Evolutionary conservation across 2,888 invertebrate species (phyloP).

Genomic region (Plagodis dolabraria): DNA sequence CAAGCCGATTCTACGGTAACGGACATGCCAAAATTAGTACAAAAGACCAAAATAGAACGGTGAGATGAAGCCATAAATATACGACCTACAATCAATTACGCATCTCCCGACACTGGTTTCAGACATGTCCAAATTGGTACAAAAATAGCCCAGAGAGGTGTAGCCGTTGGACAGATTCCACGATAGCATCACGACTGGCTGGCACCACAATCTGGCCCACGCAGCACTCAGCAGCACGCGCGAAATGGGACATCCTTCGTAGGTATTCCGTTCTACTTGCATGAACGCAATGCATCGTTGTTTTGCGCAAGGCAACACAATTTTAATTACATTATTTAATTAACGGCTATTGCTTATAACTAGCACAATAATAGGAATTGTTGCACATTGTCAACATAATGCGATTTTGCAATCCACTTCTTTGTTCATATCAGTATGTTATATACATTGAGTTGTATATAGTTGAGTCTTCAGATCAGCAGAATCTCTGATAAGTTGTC

Average conservation of each 20-base stretch:
- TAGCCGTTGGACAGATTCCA: constrained; percentile 42
- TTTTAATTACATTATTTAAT: constrained; percentile 41
- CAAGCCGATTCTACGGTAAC: no score
- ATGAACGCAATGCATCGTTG: constrained; percentile 40
- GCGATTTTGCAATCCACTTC: no score
- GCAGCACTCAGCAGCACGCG: constrained; percentile 42
- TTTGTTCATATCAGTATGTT: no score
- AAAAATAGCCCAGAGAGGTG: constrained; percentile 27
- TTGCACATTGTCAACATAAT: no score
- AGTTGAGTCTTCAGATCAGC: no score
- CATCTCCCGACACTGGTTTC: constrained; percentile 6
- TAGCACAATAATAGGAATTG: constrained; percentile 34
- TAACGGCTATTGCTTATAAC: constrained; percentile 31
- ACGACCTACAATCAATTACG: no score
- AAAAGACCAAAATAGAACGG: constrained; percentile 26
- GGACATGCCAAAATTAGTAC: not conserved
- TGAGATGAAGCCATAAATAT: constrained; percentile 15
- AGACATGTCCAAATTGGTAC: constrained; percentile 24
- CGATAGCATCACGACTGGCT: constrained; percentile 33
- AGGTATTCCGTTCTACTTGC: constrained; percentile 45
- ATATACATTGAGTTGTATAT: no score
- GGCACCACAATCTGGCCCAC: constrained; percentile 49
- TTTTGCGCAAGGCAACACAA: constrained; percentile 47
- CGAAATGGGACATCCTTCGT: constrained; percentile 65
- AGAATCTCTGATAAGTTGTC: no score